Conservation (phyloP, 2,888 invertebrate species). For the Synanthedon myopaeformis region DNA sequence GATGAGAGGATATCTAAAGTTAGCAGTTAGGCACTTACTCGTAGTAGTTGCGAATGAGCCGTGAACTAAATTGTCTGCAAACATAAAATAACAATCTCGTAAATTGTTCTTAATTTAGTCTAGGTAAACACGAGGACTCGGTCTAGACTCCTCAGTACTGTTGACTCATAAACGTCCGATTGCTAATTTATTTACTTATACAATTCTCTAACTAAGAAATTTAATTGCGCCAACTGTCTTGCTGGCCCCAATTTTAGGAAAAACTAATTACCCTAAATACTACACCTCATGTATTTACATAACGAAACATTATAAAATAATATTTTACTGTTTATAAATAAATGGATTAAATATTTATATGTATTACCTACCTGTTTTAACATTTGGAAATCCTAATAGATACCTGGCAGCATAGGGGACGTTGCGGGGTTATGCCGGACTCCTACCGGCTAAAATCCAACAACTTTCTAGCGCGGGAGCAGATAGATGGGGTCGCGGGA, state of each 20-base stretch:
- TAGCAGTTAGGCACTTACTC: neutral
- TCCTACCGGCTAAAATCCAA: too few relatives aligned
- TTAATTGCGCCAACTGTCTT: neutral
- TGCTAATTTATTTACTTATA: neutral
- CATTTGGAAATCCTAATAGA: too few relatives aligned
- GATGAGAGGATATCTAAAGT: neutral
- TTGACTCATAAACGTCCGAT: constrained; percentile 20
- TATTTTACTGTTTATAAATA: too few relatives aligned
- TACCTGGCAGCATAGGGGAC: too few relatives aligned
- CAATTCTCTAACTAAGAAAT: neutral
- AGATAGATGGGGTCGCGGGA: too few relatives aligned
- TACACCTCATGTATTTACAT: neutral
- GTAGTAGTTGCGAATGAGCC: constrained; percentile 24
- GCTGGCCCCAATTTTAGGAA: neutral
- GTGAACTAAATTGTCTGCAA: constrained; percentile 54
- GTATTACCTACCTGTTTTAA: too few relatives aligned
- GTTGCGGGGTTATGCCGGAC: too few relatives aligned
- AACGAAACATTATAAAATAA: too few relatives aligned
- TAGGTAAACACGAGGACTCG: constrained; percentile 26
- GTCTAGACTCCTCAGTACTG: constrained; percentile 19
- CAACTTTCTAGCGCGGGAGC: too few relatives aligned
- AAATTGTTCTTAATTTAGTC: constrained; percentile 57
- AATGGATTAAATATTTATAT: too few relatives aligned
- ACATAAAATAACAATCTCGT: constrained; percentile 52
- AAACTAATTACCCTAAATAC: neutral